Conservation (phyloP, 1,140 invertebrate species). For the Orius insidiosus region DNA sequence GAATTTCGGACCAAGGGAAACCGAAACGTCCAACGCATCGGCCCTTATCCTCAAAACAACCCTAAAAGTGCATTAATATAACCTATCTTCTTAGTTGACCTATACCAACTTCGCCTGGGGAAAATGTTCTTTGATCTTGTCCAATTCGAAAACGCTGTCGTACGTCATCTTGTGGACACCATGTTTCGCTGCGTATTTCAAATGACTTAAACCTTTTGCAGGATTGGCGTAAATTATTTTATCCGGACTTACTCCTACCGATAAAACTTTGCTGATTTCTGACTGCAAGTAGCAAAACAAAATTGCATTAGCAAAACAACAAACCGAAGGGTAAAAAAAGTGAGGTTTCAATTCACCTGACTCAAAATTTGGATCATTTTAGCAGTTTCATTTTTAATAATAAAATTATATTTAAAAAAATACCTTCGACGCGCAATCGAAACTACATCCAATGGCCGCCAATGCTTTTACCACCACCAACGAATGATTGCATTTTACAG, state of each 20-base stretch:
- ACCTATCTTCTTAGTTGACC: no score
- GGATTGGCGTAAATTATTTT: slow-evolving; percentile 97
- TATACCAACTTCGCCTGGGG: slow-evolving; percentile 47
- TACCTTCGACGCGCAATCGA: slow-evolving; percentile 88
- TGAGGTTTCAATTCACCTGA: no score
- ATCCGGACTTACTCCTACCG: slow-evolving; percentile 55
- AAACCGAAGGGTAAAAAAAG: no score
- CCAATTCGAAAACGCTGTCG: slow-evolving; percentile 85
- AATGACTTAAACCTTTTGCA: slow-evolving; percentile 81
- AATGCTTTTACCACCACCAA: slow-evolving; percentile 62
- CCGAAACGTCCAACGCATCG: neutral
- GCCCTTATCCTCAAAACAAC: slow-evolving; percentile 8
- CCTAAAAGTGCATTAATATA: slow-evolving; percentile 2
- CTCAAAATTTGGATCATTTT: no score
- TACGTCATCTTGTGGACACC: slow-evolving; percentile 82
- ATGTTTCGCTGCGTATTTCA: slow-evolving; percentile 62
- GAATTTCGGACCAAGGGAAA: slow-evolving; percentile 31
- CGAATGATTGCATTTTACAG: slow-evolving; percentile 94
- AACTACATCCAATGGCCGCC: slow-evolving; percentile 70
- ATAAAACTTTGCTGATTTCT: slow-evolving; percentile 78
- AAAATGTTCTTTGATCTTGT: slow-evolving; percentile 74
- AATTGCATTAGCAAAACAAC: no score
- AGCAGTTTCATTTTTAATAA: no score
- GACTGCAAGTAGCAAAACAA: no score
- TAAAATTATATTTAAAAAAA: no score